Base-by-base conservation (phyloP, 2,888 invertebrate genomes). In the Parapristionchus giblindavisi region DNA sequence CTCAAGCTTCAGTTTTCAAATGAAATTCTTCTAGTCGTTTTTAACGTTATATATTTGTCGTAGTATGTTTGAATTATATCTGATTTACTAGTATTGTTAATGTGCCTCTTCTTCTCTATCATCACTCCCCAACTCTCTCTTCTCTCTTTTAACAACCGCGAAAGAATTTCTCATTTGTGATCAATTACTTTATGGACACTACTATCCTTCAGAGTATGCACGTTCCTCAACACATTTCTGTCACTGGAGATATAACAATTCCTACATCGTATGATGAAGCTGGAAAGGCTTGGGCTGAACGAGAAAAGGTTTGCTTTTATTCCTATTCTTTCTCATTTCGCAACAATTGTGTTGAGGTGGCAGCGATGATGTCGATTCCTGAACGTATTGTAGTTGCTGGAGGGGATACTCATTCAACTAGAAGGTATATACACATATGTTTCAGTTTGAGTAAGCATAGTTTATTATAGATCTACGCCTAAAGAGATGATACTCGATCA, bases 311-410 rank as follows among this genome's bases (percentile, higher is more conserved):
- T 27, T 27, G 14, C 11, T 32, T 29, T n/a, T n/a, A n/a, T n/a
- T n/a, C n/a, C n/a, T n/a, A n/a, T n/a, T n/a, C n/a, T n/a, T n/a
- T n/a, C n/a, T 63, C 5, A 63, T 63, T 63, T 63, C 52, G 65
- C 65, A 38, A 36, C 27, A 21, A 17, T 38, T 38, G n/a, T n/a
- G 66, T 63, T 21, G 27, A 75, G 66, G 36, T 66, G 21, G 66
- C 66, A 29, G 21, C 48, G 27, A 61, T 51, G 63, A 83, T 83
- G 83, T 73, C 61, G 24, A 81, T 83, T 11, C 83, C 83, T 3
- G 81, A 83, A 36, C 78, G 80, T 52, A 78, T 83, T 32, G 76
- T 81, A n/a, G 76, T 83, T 5, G 79, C 76, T 34, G 83, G 83
- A 34, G 76, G 65, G 11, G 75, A 66, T 51, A 27, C 66, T 1